phyloP scores from a whole-genome alignment of 2,797 vertebrate species.

The Erithacus rubecula region DNA sequence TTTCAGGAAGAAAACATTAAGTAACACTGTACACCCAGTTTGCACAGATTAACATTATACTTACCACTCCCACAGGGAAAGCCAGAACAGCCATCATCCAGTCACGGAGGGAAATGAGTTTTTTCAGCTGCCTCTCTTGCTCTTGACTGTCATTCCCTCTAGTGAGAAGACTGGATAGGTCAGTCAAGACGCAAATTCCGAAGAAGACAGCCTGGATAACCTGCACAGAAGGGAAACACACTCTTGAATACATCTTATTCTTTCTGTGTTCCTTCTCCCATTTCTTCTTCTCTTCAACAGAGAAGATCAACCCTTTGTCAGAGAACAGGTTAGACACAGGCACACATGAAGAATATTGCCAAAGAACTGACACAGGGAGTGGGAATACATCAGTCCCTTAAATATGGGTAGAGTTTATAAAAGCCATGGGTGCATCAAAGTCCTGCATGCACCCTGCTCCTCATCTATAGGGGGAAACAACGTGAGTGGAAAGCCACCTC shows the following conservation, averaged over 20 bases:
- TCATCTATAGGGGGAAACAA: neutral
- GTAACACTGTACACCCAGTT: neutral
- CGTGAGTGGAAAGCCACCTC: too few species aligned
- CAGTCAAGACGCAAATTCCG: constrained; percentile 92
- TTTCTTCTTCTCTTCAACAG: neutral
- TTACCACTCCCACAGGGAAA: constrained; percentile 94
- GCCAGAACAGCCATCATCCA: constrained; percentile 95
- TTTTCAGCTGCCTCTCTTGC: constrained; percentile 92
- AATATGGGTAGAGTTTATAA: neutral
- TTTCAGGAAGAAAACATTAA: neutral
- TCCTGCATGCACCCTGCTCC: neutral
- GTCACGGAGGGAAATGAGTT: constrained; percentile 92
- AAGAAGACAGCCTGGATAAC: constrained; percentile 97
- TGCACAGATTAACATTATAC: constrained; percentile 44
- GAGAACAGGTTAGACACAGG: neutral
- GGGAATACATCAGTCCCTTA: neutral
- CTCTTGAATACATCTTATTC: neutral
- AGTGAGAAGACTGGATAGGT: constrained; percentile 92
- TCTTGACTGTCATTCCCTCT: constrained; percentile 90
- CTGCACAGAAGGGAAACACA: constrained; percentile 65
- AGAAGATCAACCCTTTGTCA: neutral
- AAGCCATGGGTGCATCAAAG: neutral
- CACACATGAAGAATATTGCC: accelerated
- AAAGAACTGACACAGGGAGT: neutral
- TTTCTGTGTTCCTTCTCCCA: neutral